Evolutionary conservation across 2,888 invertebrate species (phyloP), one percentile per base, ranked within the genome.

Genomic region (Cephonodes hylas): DNA sequence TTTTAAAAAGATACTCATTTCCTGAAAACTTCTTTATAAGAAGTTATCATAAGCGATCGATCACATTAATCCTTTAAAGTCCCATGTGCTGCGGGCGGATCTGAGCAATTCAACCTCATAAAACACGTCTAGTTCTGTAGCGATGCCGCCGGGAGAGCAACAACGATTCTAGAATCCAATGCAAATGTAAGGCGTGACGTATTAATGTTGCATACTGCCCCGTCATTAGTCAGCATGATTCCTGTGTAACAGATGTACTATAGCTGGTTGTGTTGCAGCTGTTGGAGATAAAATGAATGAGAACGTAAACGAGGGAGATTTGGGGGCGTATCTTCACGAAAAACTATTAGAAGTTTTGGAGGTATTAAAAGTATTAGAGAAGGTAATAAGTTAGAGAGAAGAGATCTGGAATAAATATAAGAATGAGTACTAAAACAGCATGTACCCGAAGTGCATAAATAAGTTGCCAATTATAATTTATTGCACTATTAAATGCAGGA

Each of bases 121-220:
- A 75, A 75, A 66, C 65, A 76, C 66, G 69, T 73, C 74, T 66
- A 76, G 74, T 70, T 75, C 72, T 75, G 75, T 71, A 73, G 73
- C 67, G 64, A 64, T 65, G 58, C 60, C 75, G 72, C 76, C 72
- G 71, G 75, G 78, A 75, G 80, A 77, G 66, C 71, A 64, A 63
- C 66, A 68, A n/a, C 75, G 72, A 78, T 38, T n/a, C 38, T 38
- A 38, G 38, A 38, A 78, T 75, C 75, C 67, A 77, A 85, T 85
- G 84, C 76, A 76, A 85, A 84, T 84, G 68, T 67, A 63, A 71
- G 66, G 72, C 80, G 81, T 83, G 80, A 83, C 81, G 80, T 83
- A 83, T 84, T 81, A 83, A 84, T 79, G 74, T 76, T 60, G 18
- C 20, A n/a, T 48, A 42, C 53, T 13, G 44, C 46, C 60, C 60